Evolutionary conservation across 1,140 invertebrate genomes (phyloP), one percentile per base, ranked within the genome.

Genomic region (Trichomalopsis sarcophagae): DNA sequence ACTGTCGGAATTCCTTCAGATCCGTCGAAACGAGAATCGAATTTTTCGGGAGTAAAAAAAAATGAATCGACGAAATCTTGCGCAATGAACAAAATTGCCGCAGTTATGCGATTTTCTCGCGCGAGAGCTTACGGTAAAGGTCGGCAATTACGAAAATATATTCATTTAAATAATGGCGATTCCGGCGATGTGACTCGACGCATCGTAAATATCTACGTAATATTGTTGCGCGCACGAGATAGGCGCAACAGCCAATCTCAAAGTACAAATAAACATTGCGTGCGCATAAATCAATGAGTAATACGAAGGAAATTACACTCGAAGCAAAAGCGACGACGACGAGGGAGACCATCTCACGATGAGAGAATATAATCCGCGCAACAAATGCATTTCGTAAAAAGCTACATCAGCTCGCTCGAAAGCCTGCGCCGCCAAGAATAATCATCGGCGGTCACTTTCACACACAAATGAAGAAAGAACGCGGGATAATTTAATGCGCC

Each of bases 231-330:
- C 1, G 36, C 11, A 76, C 9, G n/a, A 76, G 47, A 76, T 11
- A 40, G 17, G 7, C 23, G 76, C 75, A n/a, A 7, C 6, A 62
- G 55, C n/a, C 40, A 30, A 78, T 27, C 23, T 27, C 23, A 55
- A 47, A 78, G 14, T 27, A n/a, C 47, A 78, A 78, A 78, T 78
- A 78, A 78, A 23, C 33, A 62, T 13, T 55, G n/a, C 21, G 10
- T 3, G 30, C 73, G 30, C 73, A 40, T 75, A 75, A 75, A 75
- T 75, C 73, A 75, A 40, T 17, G 30, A 40, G 36, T 40, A 36
- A 40, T 75, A 33, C 73, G 33, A 75, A 75, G 17, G 36, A 75
- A 44, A 75, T 40, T 40, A 33, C 9, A 33, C 33, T 10, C 14
- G 30, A 9, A 5, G 30, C 0, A 71, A 30, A 71, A 71, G 33